These are phyloP conservation scores for Gibbula magus DNA, from an alignment of 2,888 invertebrate genomes.

Conservation along the genomic window DNA sequence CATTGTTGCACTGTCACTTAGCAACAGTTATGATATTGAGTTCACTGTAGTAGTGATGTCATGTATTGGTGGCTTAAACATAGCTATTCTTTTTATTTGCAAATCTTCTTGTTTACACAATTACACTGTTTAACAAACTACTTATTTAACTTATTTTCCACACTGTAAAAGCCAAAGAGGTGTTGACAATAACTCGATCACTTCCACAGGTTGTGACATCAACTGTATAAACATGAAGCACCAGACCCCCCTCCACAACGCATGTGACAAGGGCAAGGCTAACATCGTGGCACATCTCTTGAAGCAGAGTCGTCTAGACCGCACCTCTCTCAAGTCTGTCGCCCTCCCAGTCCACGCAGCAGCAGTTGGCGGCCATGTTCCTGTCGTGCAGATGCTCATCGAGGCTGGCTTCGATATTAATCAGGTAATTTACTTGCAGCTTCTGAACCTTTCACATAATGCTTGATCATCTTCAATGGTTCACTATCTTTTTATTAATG, in stretches of 20 bases:
- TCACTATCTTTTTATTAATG: too few species aligned
- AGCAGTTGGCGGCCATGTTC: constrained; percentile 56
- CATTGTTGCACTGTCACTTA: too few species aligned
- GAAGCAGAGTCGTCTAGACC: constrained; percentile 50
- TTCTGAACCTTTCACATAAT: background rate
- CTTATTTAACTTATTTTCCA: too few species aligned
- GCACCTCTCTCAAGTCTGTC: constrained; percentile 45
- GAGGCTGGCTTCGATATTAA: constrained; percentile 69
- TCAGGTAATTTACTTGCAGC: constrained; percentile 54
- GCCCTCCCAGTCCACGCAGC: constrained; percentile 68
- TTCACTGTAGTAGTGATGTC: too few species aligned
- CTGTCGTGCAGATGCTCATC: constrained; percentile 61
- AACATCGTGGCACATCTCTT: constrained; percentile 61
- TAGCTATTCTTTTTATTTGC: too few species aligned
- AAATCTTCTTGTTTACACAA: too few species aligned
- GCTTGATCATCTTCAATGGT: too few species aligned
- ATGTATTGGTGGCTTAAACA: too few species aligned
- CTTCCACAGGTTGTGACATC: constrained; percentile 70
- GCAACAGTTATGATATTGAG: too few species aligned
- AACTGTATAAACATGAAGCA: constrained; percentile 57
- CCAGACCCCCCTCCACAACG: constrained; percentile 67
- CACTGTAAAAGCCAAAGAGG: too few species aligned
- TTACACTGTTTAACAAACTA: too few species aligned
- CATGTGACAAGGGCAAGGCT: constrained; percentile 68
- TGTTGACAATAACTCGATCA: too few species aligned